Percentiles rank a stretch among this genome's conserved stretches.
Conservation (phyloP, 2,888 invertebrate species). For the Cepaea hortensis region DNA sequence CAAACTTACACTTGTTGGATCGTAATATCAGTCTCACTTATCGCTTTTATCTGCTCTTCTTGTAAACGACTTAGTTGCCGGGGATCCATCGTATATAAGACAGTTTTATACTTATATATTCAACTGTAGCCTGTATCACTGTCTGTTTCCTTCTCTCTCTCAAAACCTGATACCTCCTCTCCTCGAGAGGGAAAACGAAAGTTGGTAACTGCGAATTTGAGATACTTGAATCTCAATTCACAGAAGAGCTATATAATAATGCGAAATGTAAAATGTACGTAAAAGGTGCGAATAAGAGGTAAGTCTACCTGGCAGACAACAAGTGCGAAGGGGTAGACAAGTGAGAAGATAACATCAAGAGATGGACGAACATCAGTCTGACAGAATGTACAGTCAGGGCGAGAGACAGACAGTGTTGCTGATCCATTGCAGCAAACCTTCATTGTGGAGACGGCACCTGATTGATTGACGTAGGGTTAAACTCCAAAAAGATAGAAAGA, state of each 20-base stretch:
- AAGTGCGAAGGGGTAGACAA: too few species aligned
- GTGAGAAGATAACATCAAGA: too few species aligned
- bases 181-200: not conserved
- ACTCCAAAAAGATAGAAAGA: too few species aligned
- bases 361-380: too few species aligned
- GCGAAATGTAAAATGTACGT: not conserved
- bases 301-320: too few species aligned
- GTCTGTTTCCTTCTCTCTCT: not conserved
- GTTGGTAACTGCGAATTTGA: not conserved
- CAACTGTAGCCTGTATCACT: not conserved
- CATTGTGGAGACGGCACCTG: too few species aligned
- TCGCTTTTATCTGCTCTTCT: constrained; percentile 65
- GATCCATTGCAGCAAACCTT: too few species aligned
- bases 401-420: too few species aligned
- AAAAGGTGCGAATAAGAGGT: too few species aligned
- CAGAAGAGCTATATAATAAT: not conserved
- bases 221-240: too few species aligned
- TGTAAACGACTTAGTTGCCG: constrained; percentile 60
- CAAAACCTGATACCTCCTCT: not conserved
- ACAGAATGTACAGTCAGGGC: too few species aligned
- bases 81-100: constrained; percentile 51
- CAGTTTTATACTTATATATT: not conserved
- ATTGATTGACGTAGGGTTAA: too few species aligned
- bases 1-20: constrained; percentile 63
- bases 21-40: constrained; percentile 62